These are phyloP conservation scores for Larimichthys polyactis DNA, from an alignment of 2,113 vertebrate species.

Conservation along the genomic window DNA sequence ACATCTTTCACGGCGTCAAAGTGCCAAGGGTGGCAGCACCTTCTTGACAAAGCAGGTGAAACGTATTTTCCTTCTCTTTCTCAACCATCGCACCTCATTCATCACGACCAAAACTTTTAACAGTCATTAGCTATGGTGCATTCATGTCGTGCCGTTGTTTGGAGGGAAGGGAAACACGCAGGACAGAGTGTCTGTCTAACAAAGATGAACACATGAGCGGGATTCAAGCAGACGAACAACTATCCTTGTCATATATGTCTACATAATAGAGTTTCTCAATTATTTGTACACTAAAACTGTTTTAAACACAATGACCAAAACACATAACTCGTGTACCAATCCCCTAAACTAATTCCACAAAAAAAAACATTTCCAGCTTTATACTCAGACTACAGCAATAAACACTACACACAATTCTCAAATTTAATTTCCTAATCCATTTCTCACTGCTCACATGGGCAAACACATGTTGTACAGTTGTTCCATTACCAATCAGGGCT, in stretches of 20 bases:
- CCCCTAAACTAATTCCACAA: too few species aligned
- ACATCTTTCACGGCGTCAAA: background rate
- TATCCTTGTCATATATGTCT: background rate
- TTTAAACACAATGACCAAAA: too few species aligned
- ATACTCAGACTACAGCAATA: too few species aligned
- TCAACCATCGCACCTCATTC: background rate
- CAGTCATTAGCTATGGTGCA: background rate
- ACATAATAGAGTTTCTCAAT: too few species aligned
- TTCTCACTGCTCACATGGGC: too few species aligned
- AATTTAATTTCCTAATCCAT: too few species aligned
- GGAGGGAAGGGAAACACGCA: background rate
- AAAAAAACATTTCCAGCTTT: too few species aligned
- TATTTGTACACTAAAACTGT: too few species aligned
- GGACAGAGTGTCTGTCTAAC: background rate
- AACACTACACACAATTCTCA: too few species aligned
- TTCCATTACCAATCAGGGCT: too few species aligned
- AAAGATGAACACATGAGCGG: background rate
- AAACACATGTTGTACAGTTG: too few species aligned
- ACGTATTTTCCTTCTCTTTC: conserved; percentile 11
- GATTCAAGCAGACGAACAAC: background rate
- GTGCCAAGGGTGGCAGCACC: conserved; percentile 24
- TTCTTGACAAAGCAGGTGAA: conserved; percentile 23
- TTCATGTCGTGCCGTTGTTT: background rate
- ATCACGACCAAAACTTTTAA: conserved; percentile 15
- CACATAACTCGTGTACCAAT: too few species aligned